These are phyloP conservation scores for Atethmia centrago DNA, from an alignment of 2,888 invertebrate species.

Conservation along the genomic window DNA sequence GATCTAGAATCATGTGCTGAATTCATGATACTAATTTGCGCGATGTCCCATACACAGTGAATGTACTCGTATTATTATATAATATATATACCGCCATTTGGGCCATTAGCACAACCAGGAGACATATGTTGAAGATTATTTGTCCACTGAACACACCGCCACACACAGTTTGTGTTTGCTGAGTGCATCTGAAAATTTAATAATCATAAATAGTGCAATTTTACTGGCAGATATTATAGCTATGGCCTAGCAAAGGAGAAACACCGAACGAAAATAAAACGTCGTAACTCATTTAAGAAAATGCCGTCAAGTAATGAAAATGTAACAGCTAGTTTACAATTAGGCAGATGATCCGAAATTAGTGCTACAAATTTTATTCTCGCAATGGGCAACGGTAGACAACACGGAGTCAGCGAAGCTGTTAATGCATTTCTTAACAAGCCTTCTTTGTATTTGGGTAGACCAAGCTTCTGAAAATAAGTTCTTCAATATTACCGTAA, in stretches of 20 bases:
- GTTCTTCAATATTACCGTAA: slow-evolving; percentile 68
- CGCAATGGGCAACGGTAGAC: neutral
- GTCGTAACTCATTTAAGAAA: neutral
- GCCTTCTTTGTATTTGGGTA: neutral
- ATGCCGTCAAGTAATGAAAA: neutral
- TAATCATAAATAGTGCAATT: neutral
- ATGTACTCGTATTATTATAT: neutral
- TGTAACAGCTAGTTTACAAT: neutral
- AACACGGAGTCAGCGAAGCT: neutral
- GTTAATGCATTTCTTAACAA: neutral
- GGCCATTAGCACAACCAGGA: slow-evolving; percentile 67
- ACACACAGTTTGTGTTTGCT: slow-evolving; percentile 67
- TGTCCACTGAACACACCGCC: slow-evolving; percentile 71
- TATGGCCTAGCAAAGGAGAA: neutral
- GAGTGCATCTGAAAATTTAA: slow-evolving; percentile 70
- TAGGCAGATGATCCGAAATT: neutral
- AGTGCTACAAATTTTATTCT: no score
- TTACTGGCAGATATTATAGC: neutral
- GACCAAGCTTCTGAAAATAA: neutral
- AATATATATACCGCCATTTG: slow-evolving; percentile 68
- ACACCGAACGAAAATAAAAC: neutral
- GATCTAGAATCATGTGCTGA: neutral
- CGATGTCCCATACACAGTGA: neutral
- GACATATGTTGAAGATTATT: slow-evolving; percentile 68
- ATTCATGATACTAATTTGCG: neutral